Base-by-base conservation (phyloP, 2,888 invertebrate species). In the Dioctria rufipes region DNA sequence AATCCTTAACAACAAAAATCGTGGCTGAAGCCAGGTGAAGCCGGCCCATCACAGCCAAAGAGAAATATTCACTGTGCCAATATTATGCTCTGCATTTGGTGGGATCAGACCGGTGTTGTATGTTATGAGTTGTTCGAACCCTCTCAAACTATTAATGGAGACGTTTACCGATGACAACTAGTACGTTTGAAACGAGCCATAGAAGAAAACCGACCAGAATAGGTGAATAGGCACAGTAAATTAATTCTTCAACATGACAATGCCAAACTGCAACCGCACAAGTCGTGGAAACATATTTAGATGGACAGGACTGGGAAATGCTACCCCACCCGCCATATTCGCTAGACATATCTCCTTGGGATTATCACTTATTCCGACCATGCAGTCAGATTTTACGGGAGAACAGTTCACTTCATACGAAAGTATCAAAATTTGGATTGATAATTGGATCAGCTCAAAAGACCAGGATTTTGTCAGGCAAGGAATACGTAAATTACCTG, bases 51-150 rank as follows among this genome's bases (percentile, higher is more conserved):
- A 9, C 43, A 37, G 13, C 40, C 67, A 80, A 51, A 80, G 9
- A 39, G 79, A 67, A 25, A 54, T 54, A 54, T 2, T 8, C 54
- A 54, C 51, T 42, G 54, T 37, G 3, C 6, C 8, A 39, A 75
- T 5, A 4, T 25, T n/a, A 80, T 73, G 58, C 54, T 69, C 39
- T 80, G 80, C 40, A 60, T 69, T 13, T 80, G 80, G 69, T 75
- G 60, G 75, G 75, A 60, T 25, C 75, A 75, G 75, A 75, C 5
- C 11, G 61, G 43, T 37, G 58, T 58, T 6, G 37, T 75, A 42
- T 75, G 60, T 37, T 6, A 25, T 25, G 25, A 25, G 25, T 25
- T 25, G 25, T 25, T 25, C 25, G 25, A 25, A 25, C 25, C 25
- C 25, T 25, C 25, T 25, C 25, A 25, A 25, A 25, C 25, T 25